Evolutionary conservation across 2,113 vertebrate genomes (phyloP), one percentile per base, ranked within the genome.

Genomic region (Galbula dea): DNA sequence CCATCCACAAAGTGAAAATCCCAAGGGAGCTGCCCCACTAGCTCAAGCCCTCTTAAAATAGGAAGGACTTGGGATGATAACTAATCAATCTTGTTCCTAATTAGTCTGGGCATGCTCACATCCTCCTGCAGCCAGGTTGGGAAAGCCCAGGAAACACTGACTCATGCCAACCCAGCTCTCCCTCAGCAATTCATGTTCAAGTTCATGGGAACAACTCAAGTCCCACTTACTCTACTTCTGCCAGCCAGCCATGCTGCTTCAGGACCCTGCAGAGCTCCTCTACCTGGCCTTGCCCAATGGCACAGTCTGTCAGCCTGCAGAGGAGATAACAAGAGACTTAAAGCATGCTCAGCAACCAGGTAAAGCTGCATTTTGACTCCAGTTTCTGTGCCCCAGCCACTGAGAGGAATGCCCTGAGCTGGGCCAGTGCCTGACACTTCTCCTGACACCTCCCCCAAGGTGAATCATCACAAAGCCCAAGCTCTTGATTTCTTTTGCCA

Each of bases 201-300:
- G 41, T 41, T 17, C 14, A 11, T 1, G 17, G 66, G 3, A 30
- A 32, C 36, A 77, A 23, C 15, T 24, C 45, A 55, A 30, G 9
- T 7, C 12, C 13, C 10, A 97, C 98, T 97, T 84, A 98, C 98
- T 97, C 97, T 5, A 98, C 61, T 67, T 98, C 97, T 15, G 57
- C 30, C 52, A 97, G 89, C 78, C 85, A 52, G 2, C 86, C 23
- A 8, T 83, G 95, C 76, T 71, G 86, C 62, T 86, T 72, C 88
- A 98, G 95, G 63, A 83, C 14, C 2, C 30, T 9, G 39, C 96
- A 97, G 39, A 98, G 96, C 1, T 83, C 61, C 14, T 90, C 45
- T 3, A 97, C 6, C 4, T 97, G 97, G 36, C 48, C 86, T 15
- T 8, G 78, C 20, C 71, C 21, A 3, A 98, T 83, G 82, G 74